Base-by-base conservation (phyloP, 92 coral and sea anemone genomes). In the Porites divaricata region DNA sequence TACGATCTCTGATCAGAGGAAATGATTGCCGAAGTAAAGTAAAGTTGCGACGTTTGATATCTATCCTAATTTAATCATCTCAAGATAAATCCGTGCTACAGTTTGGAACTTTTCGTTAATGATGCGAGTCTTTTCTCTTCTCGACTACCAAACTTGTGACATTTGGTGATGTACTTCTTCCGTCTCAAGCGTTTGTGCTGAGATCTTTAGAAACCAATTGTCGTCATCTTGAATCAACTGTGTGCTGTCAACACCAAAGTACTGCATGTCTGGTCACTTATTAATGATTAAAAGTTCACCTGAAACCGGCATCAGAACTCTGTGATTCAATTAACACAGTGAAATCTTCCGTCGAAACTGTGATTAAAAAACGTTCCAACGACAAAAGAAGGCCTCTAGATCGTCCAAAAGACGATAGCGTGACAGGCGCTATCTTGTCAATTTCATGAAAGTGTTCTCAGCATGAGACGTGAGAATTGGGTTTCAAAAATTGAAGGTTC, bases 171-270 rank as follows among this genome's bases (percentile, higher is more conserved):
- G 9, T 52, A 67, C 16, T 53, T 67, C 67, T 17, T 51, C n/a
- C 24, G n/a, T 56, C 19, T 35, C 45, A 16, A 10, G 45, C 3
- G 59, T n/a, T 67, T 26, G 35, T 24, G 56, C 15, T 26, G 24
- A 12, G 58, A 69, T 80, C 85, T 67, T 80, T 56, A 69, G 67
- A 19, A 80, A 19, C 48, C 25, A 57, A 80, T 69, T 56, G 69
- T 35, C 76, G 56, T 67, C 51, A 69, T 76, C 10, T 1, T 70
- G 76, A 57, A 28, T 56, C 12, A 80, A 68, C 75, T 68, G 67
- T 58, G 21, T 2, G 26, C 59, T 41, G 66, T 80, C 67, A 28
- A 69, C 85, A 80, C 51, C 67, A 24, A 4, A 35, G n/a, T 51
- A 20, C 74, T 10, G 69, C 21, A 1, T 26, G 45, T n/a, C 8